Evolutionary conservation across 2,888 invertebrate genomes (phyloP).

Genomic region (Drosophila leonis): DNA sequence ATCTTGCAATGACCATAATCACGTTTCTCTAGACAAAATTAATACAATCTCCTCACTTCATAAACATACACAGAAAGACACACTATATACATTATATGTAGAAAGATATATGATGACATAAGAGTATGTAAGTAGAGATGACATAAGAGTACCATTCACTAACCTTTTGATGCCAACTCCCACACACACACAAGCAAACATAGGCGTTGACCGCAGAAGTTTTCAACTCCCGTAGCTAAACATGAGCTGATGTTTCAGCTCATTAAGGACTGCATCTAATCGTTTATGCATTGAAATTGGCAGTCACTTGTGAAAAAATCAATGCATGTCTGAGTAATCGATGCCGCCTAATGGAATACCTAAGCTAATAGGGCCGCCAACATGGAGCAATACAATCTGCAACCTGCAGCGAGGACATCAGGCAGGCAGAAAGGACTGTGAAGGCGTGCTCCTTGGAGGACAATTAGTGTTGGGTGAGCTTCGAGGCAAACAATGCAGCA

Average conservation of each 20-base stretch:
- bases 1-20: not conserved
- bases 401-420: constrained; percentile 1
- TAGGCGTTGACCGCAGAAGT: not conserved
- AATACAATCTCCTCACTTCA: not conserved
- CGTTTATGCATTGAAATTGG: constrained; percentile 79
- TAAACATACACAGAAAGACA: too few species aligned
- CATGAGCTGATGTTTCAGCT: constrained; percentile 40
- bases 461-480: constrained; percentile 63
- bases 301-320: constrained; percentile 80
- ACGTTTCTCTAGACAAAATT: not conserved
- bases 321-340: constrained; percentile 81
- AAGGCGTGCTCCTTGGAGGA: constrained; percentile 32
- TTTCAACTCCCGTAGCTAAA: constrained; percentile 15
- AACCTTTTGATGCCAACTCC: not conserved
- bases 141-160: not conserved
- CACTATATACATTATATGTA: not conserved
- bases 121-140: not conserved
- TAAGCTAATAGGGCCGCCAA: constrained; percentile 68
- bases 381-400: constrained; percentile 21
- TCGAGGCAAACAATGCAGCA: constrained; percentile 60
- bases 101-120: not conserved
- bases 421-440: not conserved
- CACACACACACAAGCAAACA: not conserved
- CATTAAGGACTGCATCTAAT: constrained; percentile 69
- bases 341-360: constrained; percentile 78